Evolutionary conservation across 1,140 invertebrate genomes (phyloP).

Genomic region (Platyura marginata): DNA sequence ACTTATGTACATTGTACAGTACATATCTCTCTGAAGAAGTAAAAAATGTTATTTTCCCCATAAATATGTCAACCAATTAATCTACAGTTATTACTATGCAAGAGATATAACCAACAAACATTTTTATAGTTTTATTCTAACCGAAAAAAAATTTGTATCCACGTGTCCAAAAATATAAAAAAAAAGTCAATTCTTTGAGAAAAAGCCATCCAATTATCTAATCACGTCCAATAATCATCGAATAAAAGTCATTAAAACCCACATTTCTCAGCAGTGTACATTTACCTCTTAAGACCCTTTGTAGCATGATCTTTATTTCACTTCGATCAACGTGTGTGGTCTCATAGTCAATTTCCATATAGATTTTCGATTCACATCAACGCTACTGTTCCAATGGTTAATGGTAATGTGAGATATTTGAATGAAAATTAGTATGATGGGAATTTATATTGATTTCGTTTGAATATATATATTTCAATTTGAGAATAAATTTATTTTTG

Average conservation of each 20-base stretch:
- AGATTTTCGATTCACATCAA: not conserved
- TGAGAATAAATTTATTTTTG: not conserved
- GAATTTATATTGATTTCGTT: not conserved
- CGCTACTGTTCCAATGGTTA: not conserved
- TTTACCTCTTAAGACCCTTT: not conserved
- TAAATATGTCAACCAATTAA: too few species aligned
- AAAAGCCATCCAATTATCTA: not conserved
- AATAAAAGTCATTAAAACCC: not conserved
- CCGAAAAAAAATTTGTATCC: too few species aligned
- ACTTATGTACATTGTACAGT: too few species aligned
- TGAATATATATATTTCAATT: not conserved
- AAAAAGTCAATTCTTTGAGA: not conserved
- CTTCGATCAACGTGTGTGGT: constrained; percentile 2
- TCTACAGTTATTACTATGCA: too few species aligned
- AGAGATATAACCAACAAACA: too few species aligned
- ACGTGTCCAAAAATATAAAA: not conserved
- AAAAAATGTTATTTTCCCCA: too few species aligned
- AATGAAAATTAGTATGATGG: not conserved
- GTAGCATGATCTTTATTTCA: constrained; percentile 1
- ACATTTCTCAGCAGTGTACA: not conserved
- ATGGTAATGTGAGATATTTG: not conserved
- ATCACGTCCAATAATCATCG: not conserved
- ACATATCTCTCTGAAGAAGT: too few species aligned
- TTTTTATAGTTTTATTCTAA: too few species aligned
- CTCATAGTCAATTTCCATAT: not conserved